Percentiles rank a stretch among this genome's conserved stretches.
Evolutionary conservation across 2,888 invertebrate genomes (phyloP).

Genomic region (Apamea anceps): DNA sequence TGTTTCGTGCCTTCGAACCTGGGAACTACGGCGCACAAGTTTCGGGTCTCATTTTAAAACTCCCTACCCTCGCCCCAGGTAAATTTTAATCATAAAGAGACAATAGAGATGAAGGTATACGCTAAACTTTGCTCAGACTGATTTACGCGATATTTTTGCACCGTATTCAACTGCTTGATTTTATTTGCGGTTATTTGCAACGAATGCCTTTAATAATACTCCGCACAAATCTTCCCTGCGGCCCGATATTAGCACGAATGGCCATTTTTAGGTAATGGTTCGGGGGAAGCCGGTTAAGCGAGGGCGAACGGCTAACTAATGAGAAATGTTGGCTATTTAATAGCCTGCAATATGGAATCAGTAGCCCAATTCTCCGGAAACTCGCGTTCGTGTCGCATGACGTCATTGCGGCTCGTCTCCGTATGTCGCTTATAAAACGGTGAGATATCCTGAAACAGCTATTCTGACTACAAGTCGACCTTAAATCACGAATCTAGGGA

Average conservation of each 20-base stretch:
- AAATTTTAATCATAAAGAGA: slow-evolving; percentile 88
- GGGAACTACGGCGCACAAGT: slow-evolving; percentile 83
- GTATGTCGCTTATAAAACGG: too few species aligned
- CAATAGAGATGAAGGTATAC: slow-evolving; percentile 83
- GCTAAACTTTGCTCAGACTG: slow-evolving; percentile 78
- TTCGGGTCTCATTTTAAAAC: slow-evolving; percentile 86
- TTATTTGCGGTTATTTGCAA: slow-evolving; percentile 69
- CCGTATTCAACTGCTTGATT: slow-evolving; percentile 66
- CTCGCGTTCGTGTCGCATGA: too few species aligned
- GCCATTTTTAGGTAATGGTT: slow-evolving; percentile 66
- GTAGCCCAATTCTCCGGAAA: too few species aligned
- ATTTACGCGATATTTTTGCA: slow-evolving; percentile 79
- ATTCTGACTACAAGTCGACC: too few species aligned
- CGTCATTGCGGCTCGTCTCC: too few species aligned
- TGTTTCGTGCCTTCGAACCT: slow-evolving; percentile 84
- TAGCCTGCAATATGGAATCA: slow-evolving; percentile 63
- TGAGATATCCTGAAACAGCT: too few species aligned
- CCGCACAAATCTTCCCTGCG: slow-evolving; percentile 66
- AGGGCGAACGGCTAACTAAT: slow-evolving; percentile 64
- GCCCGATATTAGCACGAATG: slow-evolving; percentile 62
- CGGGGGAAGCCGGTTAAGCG: slow-evolving; percentile 63
- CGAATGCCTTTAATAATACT: slow-evolving; percentile 68
- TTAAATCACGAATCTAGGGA: too few species aligned
- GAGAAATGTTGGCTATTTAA: slow-evolving; percentile 63
- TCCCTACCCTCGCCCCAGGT: slow-evolving; percentile 76